These are phyloP conservation scores for Pollimyrus isidori DNA, from an alignment of 2,113 vertebrate species.

Conservation along the genomic window DNA sequence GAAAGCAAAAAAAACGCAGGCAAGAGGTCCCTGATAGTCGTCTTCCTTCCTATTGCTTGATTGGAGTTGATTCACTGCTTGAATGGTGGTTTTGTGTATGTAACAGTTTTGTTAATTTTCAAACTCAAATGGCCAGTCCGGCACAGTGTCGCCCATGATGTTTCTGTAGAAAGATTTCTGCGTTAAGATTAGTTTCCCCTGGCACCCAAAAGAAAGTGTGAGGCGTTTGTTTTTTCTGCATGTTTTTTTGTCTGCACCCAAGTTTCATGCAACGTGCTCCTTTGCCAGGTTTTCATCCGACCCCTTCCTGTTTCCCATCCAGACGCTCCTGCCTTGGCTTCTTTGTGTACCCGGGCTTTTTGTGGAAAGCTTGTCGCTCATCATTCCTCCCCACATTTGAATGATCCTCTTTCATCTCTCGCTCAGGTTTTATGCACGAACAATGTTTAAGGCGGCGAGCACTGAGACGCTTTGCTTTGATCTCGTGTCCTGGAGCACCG, in stretches of 20 bases:
- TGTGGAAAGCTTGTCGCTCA: constrained; percentile 36
- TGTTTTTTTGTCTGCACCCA: constrained; percentile 20
- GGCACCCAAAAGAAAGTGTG: neutral
- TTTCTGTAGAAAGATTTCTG: neutral
- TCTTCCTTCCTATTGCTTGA: neutral
- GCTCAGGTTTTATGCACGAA: constrained; percentile 27
- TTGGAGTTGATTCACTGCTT: neutral
- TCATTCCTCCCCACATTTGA: constrained; percentile 38
- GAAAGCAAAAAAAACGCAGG: neutral
- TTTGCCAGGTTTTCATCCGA: constrained; percentile 19
- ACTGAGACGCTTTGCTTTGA: constrained; percentile 31
- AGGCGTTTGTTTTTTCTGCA: neutral
- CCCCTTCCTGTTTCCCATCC: constrained; percentile 16
- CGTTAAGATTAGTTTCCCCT: neutral
- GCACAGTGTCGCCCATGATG: neutral
- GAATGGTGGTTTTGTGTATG: neutral
- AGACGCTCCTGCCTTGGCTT: constrained; percentile 14
- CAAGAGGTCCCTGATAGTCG: neutral
- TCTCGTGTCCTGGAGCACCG: constrained; percentile 33
- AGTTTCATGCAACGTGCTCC: constrained; percentile 25
- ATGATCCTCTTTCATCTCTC: constrained; percentile 41
- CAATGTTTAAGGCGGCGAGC: constrained; percentile 19
- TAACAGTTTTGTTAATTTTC: neutral
- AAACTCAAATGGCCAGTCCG: neutral
- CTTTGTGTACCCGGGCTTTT: constrained; percentile 23